A percentile compares a stretch with the other conserved stretches of the same genome.
Conservation (phyloP, 2,888 invertebrate species). For the Drosophila austrosaltans region DNA sequence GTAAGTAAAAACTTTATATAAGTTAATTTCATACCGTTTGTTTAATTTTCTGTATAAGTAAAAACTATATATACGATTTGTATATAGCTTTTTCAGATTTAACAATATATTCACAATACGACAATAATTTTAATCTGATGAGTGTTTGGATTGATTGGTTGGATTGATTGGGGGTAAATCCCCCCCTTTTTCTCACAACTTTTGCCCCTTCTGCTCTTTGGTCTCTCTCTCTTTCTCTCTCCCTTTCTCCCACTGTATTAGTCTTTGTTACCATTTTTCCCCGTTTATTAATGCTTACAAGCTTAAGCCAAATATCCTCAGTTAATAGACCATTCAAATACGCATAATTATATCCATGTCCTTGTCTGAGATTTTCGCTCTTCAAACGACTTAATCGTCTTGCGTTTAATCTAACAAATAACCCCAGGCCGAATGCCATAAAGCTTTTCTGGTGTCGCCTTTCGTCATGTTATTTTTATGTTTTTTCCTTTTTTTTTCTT, state of each 20-base stretch:
- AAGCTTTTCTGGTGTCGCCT: conserved; percentile 36
- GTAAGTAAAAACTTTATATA: no score
- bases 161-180: no score
- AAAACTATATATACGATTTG: no score
- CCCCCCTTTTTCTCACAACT: no score
- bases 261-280: conserved; percentile 1
- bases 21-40: no score
- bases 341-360: conserved; percentile 66
- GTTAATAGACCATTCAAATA: conserved; percentile 73
- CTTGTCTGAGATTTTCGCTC: conserved; percentile 9
- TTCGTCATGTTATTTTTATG: conserved; percentile 56
- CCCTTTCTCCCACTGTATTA: not conserved
- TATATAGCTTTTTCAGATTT: no score
- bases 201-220: not conserved
- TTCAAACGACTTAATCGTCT: conserved; percentile 48
- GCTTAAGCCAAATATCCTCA: conserved; percentile 48
- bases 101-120: no score
- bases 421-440: conserved; percentile 53
- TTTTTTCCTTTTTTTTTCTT: conserved; percentile 11
- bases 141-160: not conserved
- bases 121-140: no score
- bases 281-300: conserved; percentile 56
- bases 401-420: conserved; percentile 53
- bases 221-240: not conserved
- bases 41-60: no score